Evolutionary conservation across 2,888 invertebrate species (phyloP), one percentile per base, ranked within the genome.

Genomic region (Dugesia japonica): DNA sequence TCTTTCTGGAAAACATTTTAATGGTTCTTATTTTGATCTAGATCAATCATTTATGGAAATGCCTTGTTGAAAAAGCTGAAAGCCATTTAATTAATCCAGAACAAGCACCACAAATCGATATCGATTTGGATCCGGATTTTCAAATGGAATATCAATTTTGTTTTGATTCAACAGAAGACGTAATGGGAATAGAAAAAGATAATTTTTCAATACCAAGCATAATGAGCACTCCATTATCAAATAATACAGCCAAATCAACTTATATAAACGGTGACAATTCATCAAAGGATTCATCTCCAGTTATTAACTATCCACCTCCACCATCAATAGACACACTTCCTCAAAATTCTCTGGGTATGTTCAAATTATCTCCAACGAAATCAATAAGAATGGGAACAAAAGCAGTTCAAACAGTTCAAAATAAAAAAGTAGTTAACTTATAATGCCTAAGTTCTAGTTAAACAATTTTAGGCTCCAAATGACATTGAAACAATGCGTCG

Each of bases 91-190:
- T n/a, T 56, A 56, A 56, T 23, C 56, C 4, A 20, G 56, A 56
- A n/a, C 56, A 56, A 56, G 56, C 56, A 56, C 56, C 56, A 56
- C 56, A 56, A n/a, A 56, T 20, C 7, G 56, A 56, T 56, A n/a
- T 56, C 1, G 56, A 56, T 56, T 23, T 56, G 1, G 56, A 56
- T 56, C 56, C 56, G 17, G 56, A 56, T 20, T 56, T 56, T 56
- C 4, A 56, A 56, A 56, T 56, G 56, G 56, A 56, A 56, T 56
- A 56, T 56, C 56, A 56, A n/a, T 56, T 56, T 56, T 56, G 56
- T 56, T 56, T 56, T n/a, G 56, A 56, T 56, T 56, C 56, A n/a
- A 56, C n/a, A 13, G 56, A 56, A n/a, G 56, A 56, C 17, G n/a
- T n/a, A 1, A 56, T n/a, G 9, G 56, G 56, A 23, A n/a, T 56